Conservation (phyloP, 1,140 invertebrate species). For the Drosophila littoralis region DNA sequence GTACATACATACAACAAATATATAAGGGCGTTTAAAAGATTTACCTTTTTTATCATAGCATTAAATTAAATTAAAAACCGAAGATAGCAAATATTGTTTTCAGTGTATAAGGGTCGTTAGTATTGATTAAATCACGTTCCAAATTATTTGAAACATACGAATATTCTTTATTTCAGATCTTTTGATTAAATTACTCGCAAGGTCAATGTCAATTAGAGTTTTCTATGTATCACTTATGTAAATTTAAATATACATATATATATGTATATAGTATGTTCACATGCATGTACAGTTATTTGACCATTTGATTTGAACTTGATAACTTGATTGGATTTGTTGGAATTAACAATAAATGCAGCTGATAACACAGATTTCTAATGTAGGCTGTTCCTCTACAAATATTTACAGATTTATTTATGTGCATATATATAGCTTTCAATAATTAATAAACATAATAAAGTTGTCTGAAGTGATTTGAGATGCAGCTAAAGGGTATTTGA, state of each 20-base stretch:
- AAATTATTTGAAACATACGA: background rate
- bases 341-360: background rate
- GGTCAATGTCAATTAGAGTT: conserved; percentile 50
- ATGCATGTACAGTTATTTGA: background rate
- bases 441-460: no score
- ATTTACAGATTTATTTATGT: no score
- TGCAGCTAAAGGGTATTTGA: no score
- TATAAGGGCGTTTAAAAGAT: no score
- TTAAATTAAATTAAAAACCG: no score
- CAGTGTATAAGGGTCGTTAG: background rate
- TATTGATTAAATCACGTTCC: background rate
- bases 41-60: no score
- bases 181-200: conserved; percentile 51
- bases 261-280: background rate
- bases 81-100: background rate
- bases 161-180: conserved; percentile 1
- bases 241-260: background rate
- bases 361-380: conserved; percentile 8
- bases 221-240: background rate
- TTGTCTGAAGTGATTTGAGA: no score
- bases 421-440: no score
- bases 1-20: no score
- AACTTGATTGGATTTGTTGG: background rate
- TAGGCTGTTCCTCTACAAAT: no score
- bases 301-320: conserved; percentile 19